phyloP scores from a whole-genome alignment of 92 coral and sea anemone genomes.

The Scolanthus callimorphus region DNA sequence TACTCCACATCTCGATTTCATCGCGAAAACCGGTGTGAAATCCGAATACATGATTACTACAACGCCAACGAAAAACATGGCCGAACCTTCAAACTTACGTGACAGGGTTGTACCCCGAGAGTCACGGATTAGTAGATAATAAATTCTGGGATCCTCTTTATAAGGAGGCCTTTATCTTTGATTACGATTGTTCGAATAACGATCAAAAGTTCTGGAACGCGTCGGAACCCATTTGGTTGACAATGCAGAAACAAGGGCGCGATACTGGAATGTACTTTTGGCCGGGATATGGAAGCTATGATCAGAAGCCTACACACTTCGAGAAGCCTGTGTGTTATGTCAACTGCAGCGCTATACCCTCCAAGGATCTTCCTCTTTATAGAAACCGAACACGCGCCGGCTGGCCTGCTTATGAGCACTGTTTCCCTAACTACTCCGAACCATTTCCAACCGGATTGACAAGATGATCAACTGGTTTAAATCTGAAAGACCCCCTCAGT shows the following conservation, averaged over 20 bases:
- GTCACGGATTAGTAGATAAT: conserved; percentile 38
- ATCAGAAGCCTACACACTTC: conserved; percentile 17
- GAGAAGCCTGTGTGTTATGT: conserved; percentile 20
- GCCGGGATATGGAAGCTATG: conserved; percentile 33
- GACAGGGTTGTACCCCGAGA: conserved; percentile 47
- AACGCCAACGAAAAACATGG: conserved; percentile 31
- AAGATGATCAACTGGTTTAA: conserved; percentile 43
- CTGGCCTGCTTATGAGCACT: conserved; percentile 29
- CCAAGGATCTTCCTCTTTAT: conserved; percentile 26
- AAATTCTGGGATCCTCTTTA: conserved; percentile 43
- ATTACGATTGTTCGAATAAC: conserved; percentile 29
- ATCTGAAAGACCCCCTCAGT: conserved; percentile 51
- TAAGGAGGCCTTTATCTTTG: conserved; percentile 19
- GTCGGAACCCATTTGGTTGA: conserved; percentile 54
- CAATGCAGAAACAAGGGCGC: conserved; percentile 35
- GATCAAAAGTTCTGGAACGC: conserved; percentile 48
- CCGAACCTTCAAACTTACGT: conserved; percentile 37
- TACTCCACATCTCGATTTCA: conserved; percentile 60
- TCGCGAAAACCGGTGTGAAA: conserved; percentile 46
- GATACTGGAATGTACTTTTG: conserved; percentile 34
- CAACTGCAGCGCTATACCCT: conserved; percentile 42
- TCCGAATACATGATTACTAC: conserved; percentile 29
- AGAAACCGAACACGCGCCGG: conserved; percentile 9
- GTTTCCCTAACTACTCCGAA: conserved; percentile 38
- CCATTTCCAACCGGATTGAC: conserved; percentile 39